Evolutionary conservation across 2,797 vertebrate genomes (phyloP).

Genomic region (Tachyglossus aculeatus): DNA sequence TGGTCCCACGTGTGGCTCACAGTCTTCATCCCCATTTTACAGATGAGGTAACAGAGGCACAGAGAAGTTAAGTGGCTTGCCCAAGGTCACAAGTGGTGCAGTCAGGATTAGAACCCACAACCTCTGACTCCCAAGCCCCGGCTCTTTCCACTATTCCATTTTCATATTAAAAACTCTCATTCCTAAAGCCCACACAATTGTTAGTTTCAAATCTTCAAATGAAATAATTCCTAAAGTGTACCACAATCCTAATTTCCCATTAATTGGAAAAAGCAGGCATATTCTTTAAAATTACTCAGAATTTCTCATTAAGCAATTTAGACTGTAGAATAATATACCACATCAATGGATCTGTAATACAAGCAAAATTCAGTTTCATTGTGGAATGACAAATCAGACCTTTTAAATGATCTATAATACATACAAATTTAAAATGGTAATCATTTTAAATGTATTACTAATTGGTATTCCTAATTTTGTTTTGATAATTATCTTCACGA

Average conservation of each 20-base stretch:
- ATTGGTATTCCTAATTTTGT: conserved; percentile 47
- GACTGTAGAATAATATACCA: conserved; percentile 39
- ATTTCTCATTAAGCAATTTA: conserved; percentile 45
- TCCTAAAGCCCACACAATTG: conserved; percentile 22
- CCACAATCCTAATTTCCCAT: conserved; percentile 61
- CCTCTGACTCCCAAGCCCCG: too few species aligned
- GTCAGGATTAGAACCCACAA: too few species aligned
- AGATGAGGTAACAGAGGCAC: too few species aligned
- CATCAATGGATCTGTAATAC: conserved; percentile 44
- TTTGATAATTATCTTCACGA: conserved; percentile 3
- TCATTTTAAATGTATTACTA: conserved; percentile 39
- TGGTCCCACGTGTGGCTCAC: too few species aligned
- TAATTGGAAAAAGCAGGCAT: conserved; percentile 57
- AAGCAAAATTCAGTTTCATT: conserved; percentile 49
- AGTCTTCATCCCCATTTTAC: too few species aligned
- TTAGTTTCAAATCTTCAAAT: not conserved
- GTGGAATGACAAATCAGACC: conserved; percentile 39
- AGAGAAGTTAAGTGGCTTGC: too few species aligned
- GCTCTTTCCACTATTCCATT: too few species aligned
- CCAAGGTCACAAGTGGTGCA: too few species aligned
- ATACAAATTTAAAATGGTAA: conserved; percentile 50
- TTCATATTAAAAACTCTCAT: not conserved
- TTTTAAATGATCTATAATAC: conserved; percentile 38
- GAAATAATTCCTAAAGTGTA: conserved; percentile 19
- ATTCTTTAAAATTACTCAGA: conserved; percentile 65